These are phyloP conservation scores for Toxotes jaculatrix DNA, from an alignment of 2,113 vertebrate genomes.

Conservation along the genomic window DNA sequence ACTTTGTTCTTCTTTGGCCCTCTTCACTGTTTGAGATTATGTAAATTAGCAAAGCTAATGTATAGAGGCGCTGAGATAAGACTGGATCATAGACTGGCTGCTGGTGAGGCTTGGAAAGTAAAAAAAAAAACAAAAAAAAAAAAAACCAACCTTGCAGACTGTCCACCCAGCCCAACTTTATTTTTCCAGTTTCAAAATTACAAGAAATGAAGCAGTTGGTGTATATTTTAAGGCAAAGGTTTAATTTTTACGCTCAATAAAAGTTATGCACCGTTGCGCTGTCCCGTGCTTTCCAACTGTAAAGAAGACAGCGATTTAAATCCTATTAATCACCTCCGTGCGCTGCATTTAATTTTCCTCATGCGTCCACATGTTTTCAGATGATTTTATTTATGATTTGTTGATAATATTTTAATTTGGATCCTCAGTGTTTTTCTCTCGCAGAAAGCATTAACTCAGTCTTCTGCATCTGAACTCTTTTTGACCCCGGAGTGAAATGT, in stretches of 20 bases:
- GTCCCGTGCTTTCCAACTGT: not conserved
- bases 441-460: slow-evolving; percentile 68
- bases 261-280: not conserved
- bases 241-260: not conserved
- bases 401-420: slow-evolving; percentile 43
- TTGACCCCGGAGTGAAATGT: slow-evolving; percentile 86
- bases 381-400: slow-evolving; percentile 31
- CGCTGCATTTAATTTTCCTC: not conserved
- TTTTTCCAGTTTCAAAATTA: not conserved
- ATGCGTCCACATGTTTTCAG: not conserved
- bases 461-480: slow-evolving; percentile 86
- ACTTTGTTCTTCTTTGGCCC: slow-evolving; percentile 87
- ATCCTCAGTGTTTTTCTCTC: slow-evolving; percentile 44
- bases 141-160: not conserved
- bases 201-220: not conserved
- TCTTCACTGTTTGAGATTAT: slow-evolving; percentile 81
- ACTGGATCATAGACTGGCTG: slow-evolving; percentile 67
- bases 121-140: not conserved
- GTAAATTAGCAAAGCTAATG: slow-evolving; percentile 75
- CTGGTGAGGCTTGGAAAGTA: slow-evolving; percentile 28
- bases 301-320: not conserved
- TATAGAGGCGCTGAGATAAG: slow-evolving; percentile 74
- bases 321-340: not conserved
- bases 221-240: not conserved
- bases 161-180: not conserved